Evolutionary conservation across 2,113 vertebrate species (phyloP).

Genomic region (Egretta garzetta): DNA sequence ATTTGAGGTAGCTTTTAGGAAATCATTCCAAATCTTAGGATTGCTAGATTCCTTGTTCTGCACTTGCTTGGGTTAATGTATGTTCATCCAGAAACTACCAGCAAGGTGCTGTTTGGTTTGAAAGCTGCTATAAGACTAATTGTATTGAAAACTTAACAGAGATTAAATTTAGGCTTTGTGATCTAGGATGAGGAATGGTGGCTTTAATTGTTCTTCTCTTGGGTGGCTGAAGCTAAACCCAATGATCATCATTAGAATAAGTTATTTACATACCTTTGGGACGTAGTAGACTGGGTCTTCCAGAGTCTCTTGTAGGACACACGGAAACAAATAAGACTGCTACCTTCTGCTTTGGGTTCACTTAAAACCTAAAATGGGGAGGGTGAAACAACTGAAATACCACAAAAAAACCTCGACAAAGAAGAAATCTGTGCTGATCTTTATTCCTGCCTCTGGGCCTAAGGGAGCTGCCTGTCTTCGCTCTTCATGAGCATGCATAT

Average conservation of each 20-base stretch:
- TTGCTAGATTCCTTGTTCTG: background rate
- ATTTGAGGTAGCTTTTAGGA: background rate
- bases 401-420: background rate
- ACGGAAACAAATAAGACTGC: background rate
- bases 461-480: background rate
- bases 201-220: background rate
- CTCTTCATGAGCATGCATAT: background rate
- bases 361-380: background rate
- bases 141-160: background rate
- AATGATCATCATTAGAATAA: background rate
- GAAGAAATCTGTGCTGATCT: background rate
- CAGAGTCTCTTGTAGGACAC: background rate
- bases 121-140: background rate
- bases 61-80: background rate
- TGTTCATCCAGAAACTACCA: background rate
- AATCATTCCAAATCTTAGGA: background rate
- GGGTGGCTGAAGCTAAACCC: background rate
- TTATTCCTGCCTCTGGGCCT: background rate
- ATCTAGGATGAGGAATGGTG: background rate
- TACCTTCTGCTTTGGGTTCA: background rate
- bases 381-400: background rate
- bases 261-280: background rate
- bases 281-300: background rate
- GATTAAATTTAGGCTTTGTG: background rate
- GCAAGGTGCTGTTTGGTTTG: background rate